Conservation (phyloP, 2,113 vertebrate genomes). For the Xiphophorus maculatus region DNA sequence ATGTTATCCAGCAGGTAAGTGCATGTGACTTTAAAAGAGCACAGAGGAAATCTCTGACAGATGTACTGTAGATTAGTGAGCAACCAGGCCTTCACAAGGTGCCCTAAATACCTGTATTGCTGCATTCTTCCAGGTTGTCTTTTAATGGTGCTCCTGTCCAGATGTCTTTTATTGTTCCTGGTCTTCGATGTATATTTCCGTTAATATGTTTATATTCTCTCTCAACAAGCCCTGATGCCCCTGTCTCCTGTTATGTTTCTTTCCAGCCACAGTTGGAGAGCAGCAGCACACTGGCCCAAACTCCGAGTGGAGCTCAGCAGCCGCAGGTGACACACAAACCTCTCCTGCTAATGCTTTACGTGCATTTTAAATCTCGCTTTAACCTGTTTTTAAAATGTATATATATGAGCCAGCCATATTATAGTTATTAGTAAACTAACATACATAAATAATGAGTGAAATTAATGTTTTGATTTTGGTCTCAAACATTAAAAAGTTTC, state of each 20-base stretch:
- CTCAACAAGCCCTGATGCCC: constrained; percentile 56
- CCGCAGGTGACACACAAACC: constrained; percentile 64
- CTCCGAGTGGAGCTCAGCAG: constrained; percentile 51
- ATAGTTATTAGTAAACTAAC: neutral
- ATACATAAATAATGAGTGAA: neutral
- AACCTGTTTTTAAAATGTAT: neutral
- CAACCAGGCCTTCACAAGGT: constrained; percentile 19
- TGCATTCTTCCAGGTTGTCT: neutral
- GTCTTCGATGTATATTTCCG: neutral
- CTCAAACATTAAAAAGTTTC: neutral
- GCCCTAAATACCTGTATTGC: neutral
- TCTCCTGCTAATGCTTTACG: neutral
- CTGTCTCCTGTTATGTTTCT: constrained; percentile 43
- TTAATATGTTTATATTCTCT: constrained; percentile 44
- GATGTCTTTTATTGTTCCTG: constrained; percentile 1
- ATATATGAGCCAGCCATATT: neutral
- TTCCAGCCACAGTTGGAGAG: constrained; percentile 63
- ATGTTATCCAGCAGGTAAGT: constrained; percentile 46
- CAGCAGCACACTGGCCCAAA: constrained; percentile 34
- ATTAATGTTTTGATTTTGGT: neutral
- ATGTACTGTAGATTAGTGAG: neutral
- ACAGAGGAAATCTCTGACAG: constrained; percentile 9
- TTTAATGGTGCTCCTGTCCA: neutral
- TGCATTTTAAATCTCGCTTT: neutral
- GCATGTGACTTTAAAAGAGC: constrained; percentile 13